These are phyloP conservation scores for Mastacembelus armatus DNA, from an alignment of 2,797 vertebrate species.

Conservation along the genomic window DNA sequence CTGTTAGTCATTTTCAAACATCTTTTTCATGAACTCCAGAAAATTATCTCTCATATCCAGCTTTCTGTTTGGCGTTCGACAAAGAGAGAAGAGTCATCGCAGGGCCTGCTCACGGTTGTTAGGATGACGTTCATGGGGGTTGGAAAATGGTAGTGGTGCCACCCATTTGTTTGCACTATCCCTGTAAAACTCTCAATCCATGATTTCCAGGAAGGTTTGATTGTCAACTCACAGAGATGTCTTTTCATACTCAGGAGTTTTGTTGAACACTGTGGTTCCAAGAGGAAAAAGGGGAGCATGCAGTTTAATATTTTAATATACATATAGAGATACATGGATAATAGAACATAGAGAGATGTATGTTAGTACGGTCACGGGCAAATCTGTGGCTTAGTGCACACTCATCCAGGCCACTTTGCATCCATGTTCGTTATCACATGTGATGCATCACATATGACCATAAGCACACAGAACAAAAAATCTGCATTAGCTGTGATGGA, in stretches of 20 bases:
- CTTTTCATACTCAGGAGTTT: conserved; percentile 9
- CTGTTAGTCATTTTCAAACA: conserved; percentile 10
- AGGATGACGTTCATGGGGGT: conserved; percentile 5
- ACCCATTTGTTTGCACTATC: conserved; percentile 31
- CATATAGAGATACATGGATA: too few species aligned
- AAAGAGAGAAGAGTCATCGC: background rate
- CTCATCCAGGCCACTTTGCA: too few species aligned
- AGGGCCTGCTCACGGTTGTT: conserved; percentile 12
- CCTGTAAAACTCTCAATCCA: conserved; percentile 23
- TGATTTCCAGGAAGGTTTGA: conserved; percentile 11
- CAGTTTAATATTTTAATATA: too few species aligned
- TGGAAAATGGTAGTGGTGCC: conserved; percentile 17
- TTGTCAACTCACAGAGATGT: conserved; percentile 13
- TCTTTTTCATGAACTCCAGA: conserved; percentile 20
- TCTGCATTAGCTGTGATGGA: too few species aligned
- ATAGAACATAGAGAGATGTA: too few species aligned
- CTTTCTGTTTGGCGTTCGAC: conserved; percentile 11
- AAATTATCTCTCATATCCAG: conserved; percentile 29
- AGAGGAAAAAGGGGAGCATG: too few species aligned
- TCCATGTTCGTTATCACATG: too few species aligned
- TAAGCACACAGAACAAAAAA: too few species aligned
- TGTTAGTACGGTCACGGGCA: too few species aligned
- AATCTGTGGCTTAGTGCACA: too few species aligned
- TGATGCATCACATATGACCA: too few species aligned
- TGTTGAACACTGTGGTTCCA: conserved; percentile 12